These are phyloP conservation scores for Adoxophyes honmai DNA, from an alignment of 1,140 invertebrate genomes.

Conservation along the genomic window DNA sequence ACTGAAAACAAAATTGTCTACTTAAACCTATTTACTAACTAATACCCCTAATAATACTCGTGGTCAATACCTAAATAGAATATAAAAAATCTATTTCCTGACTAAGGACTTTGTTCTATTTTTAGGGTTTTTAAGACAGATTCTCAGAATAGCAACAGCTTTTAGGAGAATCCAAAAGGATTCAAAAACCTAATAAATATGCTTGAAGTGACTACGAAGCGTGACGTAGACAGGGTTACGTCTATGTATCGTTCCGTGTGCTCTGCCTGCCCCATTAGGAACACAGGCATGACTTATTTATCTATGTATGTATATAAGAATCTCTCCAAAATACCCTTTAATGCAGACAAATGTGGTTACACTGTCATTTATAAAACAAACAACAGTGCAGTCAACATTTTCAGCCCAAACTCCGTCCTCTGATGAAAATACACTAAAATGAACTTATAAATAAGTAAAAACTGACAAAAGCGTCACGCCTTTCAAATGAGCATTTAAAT, in stretches of 20 bases:
- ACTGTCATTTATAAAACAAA: constrained; percentile 1
- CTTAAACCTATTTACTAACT: constrained; percentile 55
- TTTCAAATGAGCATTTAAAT: constrained; percentile 11
- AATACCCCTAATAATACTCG: constrained; percentile 61
- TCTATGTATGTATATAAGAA: no score
- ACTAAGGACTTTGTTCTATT: constrained; percentile 31
- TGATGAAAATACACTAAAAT: not conserved
- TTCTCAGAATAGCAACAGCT: no score
- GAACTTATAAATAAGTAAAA: constrained; percentile 1
- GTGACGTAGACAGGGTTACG: no score
- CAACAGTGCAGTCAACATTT: not conserved
- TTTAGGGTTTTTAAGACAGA: not conserved
- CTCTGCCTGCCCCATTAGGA: no score
- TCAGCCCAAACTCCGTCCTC: not conserved
- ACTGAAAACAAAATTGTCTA: constrained; percentile 53
- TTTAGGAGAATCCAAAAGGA: no score
- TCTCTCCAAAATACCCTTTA: constrained; percentile 10
- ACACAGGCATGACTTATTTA: no score
- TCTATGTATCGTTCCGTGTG: no score
- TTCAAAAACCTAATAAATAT: no score
- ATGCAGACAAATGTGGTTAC: no score
- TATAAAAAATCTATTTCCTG: constrained; percentile 15
- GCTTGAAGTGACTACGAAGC: no score
- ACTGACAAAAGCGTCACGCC: not conserved
- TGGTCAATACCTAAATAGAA: constrained; percentile 38